Evolutionary conservation across 2,888 invertebrate genomes (phyloP), one percentile per base, ranked within the genome.

Genomic region (Lycophotia porphyrea): DNA sequence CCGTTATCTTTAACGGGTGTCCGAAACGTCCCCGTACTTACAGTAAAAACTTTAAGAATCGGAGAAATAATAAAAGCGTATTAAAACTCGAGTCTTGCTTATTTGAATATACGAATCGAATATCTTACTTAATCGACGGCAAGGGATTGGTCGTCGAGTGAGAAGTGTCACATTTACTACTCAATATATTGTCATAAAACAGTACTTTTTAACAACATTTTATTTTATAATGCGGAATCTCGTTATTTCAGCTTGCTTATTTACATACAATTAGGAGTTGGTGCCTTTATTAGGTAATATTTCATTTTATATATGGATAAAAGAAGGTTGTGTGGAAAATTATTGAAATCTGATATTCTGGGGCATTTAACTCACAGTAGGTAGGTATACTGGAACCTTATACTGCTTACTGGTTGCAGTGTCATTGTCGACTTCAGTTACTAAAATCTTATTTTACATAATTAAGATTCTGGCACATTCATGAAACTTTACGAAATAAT

Each of bases 91-190:
- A 89, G 87, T 82, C 88, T 88, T 74, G 87, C 91, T 93, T 92
- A 92, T 92, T 91, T 92, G 89, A 90, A 92, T 92, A 92, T 90
- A 90, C 90, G 87, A 89, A 91, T 92, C 90, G 90, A 90, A 92
- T 92, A 92, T 90, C 90, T 92, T 91, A 92, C 88, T 92, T 93
- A 91, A 93, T 93, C 90, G 90, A 89, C 87, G 87, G 76, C 89
- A 90, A 90, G 87, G 90, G 90, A 92, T 93, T 91, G 93, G 92
- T 87, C 90, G 89, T 67, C 84, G 89, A 93, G 92, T 92, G 91
- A 91, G 92, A 93, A 93, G 88, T 93, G 92, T 93, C 93, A 91
- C 90, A 85, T 92, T 92, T 90, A 92, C 91, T 91, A 89, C 91
- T 87, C 90, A 90, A 91, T 93, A 92, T 93, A 91, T 93, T 93